Percentiles rank a stretch among this genome's conserved stretches.
These are phyloP conservation scores for Aspidoscelis tigris DNA, from an alignment of 2,113 vertebrate species.

Conservation along the genomic window DNA sequence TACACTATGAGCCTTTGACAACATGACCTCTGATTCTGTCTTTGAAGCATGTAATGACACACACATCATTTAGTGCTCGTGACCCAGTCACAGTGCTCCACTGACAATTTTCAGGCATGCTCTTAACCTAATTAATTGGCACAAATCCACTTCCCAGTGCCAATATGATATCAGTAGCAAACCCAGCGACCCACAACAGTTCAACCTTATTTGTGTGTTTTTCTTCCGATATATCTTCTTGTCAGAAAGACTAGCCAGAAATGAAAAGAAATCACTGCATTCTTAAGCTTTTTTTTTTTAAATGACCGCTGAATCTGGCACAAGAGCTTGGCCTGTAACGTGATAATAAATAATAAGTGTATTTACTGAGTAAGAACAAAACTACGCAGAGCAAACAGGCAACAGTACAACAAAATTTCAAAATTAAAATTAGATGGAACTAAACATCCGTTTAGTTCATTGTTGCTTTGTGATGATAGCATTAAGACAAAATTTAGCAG, in stretches of 20 bases:
- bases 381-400: conserved; percentile 52
- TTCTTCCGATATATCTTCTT: conserved; percentile 35
- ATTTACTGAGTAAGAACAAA: conserved; percentile 37
- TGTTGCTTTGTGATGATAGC: no score
- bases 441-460: no score
- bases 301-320: background rate
- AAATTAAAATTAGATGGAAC: no score
- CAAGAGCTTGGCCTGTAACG: background rate
- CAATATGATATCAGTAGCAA: conserved; percentile 58
- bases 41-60: conserved; percentile 46
- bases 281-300: conserved; percentile 55
- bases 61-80: conserved; percentile 42
- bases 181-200: conserved; percentile 7
- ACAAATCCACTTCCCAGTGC: conserved; percentile 41
- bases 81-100: conserved; percentile 58
- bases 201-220: conserved; percentile 40
- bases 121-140: conserved; percentile 66
- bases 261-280: conserved; percentile 54
- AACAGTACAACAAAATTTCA: no score
- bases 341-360: conserved; percentile 45
- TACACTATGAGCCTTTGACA: background rate
- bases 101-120: conserved; percentile 58
- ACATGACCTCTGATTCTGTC: conserved; percentile 53
- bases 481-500: no score
- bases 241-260: conserved; percentile 56